Base-by-base conservation (phyloP, 2,888 invertebrate species). In the Horisme vitalbata region DNA sequence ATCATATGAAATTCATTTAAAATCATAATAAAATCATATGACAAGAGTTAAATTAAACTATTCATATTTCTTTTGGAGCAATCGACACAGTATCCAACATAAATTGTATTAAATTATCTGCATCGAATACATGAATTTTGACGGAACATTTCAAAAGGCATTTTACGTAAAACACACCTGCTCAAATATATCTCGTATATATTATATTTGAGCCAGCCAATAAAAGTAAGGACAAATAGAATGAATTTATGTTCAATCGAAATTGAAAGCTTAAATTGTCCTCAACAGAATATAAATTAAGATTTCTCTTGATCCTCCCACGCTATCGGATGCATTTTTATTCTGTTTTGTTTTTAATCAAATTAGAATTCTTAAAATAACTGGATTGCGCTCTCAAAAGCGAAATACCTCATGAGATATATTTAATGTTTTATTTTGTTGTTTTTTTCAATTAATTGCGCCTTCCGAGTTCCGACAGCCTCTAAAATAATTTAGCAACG, bases 341-440 rank as follows among this genome's bases (percentile, higher is more conserved):
- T 57, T 55, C 50, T 63, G 49, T 54, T 55, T 51, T 63, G 70
- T 71, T 61, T 68, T 70, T 73, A n/a, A 72, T 75, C 66, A 75
- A 83, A 82, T 83, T 76, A 76, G 74, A 69, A 78, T 76, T 75
- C 77, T 71, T 77, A 63, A 68, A 79, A 78, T 77, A 69, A 60
- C 60, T 35, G 55, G 66, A 70, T 68, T n/a, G 65, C 65, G 49
- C 44, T 65, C 50, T 57, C 59, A 61, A 67, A 63, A 59, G 18
- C 4, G n/a, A n/a, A n/a, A n/a, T n/a, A n/a, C n/a, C 58, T 57
- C 55, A 62, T 55, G 71, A 75, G 73, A 76, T 62, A 74, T 76
- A n/a, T 73, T 64, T 58, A 52, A 45, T 57, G 50, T 44, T 31
- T 63, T 64, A 47, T 63, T 68, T 61, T 72, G 63, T 67, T 67